These are phyloP conservation scores for Ganaspis sp. DNA, from an alignment of 1,140 invertebrate species.

Conservation along the genomic window DNA sequence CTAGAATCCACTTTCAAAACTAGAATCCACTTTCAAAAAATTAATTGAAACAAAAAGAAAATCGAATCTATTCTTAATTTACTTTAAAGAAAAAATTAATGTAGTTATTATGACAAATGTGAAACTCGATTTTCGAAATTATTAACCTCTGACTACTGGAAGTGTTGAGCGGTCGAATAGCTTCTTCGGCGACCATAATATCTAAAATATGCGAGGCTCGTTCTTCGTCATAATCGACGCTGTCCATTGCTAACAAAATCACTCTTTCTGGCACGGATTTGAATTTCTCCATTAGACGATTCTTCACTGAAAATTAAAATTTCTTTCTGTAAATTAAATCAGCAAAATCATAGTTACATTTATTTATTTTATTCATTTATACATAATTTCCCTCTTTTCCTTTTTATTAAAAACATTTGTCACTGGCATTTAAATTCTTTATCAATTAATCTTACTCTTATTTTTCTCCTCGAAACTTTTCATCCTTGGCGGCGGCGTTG, in stretches of 20 bases:
- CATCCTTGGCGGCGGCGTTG: constrained; percentile 79
- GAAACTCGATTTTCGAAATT: no score
- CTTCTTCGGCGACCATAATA: constrained; percentile 80
- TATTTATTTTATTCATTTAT: no score
- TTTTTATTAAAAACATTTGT: no score
- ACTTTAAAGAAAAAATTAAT: constrained; percentile 28
- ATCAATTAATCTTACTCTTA: constrained; percentile 81
- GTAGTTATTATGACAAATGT: no score
- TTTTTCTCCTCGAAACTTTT: constrained; percentile 85
- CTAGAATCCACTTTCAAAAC: no score
- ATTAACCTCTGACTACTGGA: constrained; percentile 71
- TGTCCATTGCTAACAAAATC: constrained; percentile 90
- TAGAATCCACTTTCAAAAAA: no score
- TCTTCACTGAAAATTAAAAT: constrained; percentile 83
- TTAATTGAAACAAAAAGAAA: no score
- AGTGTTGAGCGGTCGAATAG: constrained; percentile 67
- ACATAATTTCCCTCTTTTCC: no score
- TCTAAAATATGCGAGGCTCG: constrained; percentile 85
- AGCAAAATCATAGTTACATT: no score
- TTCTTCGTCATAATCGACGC: constrained; percentile 89
- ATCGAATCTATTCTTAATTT: no score
- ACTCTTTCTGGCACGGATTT: constrained; percentile 86
- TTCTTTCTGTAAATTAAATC: no score
- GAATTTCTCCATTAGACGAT: constrained; percentile 84
- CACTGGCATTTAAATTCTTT: no score